Base-by-base conservation (phyloP, 2,888 invertebrate genomes). In the Ophion ventricosus region DNA sequence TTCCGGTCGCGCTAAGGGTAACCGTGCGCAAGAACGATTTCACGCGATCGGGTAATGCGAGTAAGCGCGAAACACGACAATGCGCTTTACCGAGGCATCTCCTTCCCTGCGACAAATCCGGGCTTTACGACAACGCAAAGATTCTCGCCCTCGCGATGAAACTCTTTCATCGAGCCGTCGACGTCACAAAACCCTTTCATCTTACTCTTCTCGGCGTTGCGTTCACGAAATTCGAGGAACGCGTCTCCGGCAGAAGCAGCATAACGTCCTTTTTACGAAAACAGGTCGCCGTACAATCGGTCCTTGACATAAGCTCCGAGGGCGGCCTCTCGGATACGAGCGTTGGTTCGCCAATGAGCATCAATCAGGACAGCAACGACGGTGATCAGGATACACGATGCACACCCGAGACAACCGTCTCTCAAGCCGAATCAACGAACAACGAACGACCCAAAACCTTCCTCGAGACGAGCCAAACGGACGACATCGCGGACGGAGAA, bases 151-250 rank as follows among this genome's bases (percentile, higher is more conserved):
- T 95, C 80, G 95, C 96, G 82, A 96, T 97, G 96, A 95, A 95
- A 90, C 94, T 97, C 88, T 97, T 97, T 90, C 96, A 96, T 91
- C 96, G 96, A 90, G 95, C 96, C 84, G 96, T 97, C 80, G 95
- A 97, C 91, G 94, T 96, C 87, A 94, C 95, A 40, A 96, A 96
- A 93, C 96, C 96, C 85, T 97, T 97, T 94, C 97, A 97, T 93
- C 95, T 97, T 89, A 97, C 97, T 0, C 93, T 97, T 76, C 94
- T 97, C 82, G 97, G 97, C n/a, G 94, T 97, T 10, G 96, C 97
- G 25, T 97, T 97, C 92, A 96, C 97, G 0, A 97, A 97, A 92
- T 97, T 97, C 91, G 96, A 96, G 88, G 97, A 96, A 88, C 94
- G 95, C 82, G 95, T 95, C 91, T 95, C 95, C 2, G 96, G 96